Percentiles rank a stretch among this genome's conserved stretches.
Conservation (phyloP, 2,797 vertebrate species). For the Gallinago stenura region DNA sequence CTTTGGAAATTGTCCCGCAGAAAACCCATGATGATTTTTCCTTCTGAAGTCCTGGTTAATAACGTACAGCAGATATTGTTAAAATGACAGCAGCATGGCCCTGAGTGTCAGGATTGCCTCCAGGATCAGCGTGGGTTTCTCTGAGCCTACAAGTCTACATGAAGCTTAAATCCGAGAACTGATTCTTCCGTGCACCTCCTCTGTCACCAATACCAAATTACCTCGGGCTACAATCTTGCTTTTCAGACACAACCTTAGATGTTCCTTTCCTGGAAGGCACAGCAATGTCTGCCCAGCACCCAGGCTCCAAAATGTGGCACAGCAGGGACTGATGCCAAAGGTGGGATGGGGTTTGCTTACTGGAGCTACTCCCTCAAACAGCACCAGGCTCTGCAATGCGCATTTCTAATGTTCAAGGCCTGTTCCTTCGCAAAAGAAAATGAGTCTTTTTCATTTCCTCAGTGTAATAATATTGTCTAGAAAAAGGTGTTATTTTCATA, state of each 20-base stretch:
- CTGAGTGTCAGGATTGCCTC: not conserved
- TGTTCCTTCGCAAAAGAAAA: conserved; percentile 2
- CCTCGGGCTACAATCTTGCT: not conserved
- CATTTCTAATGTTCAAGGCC: not conserved
- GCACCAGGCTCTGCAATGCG: not conserved
- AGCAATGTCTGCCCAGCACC: not conserved
- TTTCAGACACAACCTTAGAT: not conserved
- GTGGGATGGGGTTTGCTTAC: not conserved
- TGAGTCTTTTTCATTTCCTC: conserved; percentile 20
- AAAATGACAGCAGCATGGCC: not conserved
- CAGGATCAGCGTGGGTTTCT: not conserved
- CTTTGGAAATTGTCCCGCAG: not conserved
- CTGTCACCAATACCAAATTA: not conserved
- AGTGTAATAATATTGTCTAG: not conserved
- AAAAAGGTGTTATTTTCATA: conserved; percentile 46
- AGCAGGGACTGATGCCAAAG: not conserved
- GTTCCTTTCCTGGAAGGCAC: not conserved
- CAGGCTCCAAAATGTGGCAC: not conserved
- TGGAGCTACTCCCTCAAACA: not conserved
- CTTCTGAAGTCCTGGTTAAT: not conserved
- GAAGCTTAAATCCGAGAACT: not conserved
- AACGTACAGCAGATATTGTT: not conserved
- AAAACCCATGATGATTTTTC: not conserved
- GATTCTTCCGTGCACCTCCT: not conserved
- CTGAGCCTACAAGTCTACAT: fast-evolving